Evolutionary conservation across 2,888 invertebrate genomes (phyloP).

Genomic region (Latrodectus hesperus): DNA sequence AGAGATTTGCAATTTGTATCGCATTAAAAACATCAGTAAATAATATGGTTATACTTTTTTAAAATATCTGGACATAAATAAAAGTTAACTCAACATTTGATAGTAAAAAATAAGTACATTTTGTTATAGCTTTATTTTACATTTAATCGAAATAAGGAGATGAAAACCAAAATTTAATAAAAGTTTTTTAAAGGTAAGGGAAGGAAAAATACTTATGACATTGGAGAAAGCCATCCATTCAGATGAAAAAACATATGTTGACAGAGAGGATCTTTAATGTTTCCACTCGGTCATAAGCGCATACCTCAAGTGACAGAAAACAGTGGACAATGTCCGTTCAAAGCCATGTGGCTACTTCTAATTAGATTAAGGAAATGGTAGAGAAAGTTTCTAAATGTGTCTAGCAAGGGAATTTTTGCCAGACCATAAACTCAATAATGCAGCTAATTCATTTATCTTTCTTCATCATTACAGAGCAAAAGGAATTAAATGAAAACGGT

Average conservation of each 20-base stretch:
- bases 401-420: neutral
- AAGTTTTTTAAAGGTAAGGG: no score
- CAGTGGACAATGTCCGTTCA: conserved; percentile 35
- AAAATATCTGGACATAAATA: no score
- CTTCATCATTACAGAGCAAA: neutral
- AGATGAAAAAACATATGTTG: neutral
- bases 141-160: no score
- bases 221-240: neutral
- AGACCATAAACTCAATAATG: conserved; percentile 20
- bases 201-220: no score
- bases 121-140: no score
- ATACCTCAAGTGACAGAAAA: neutral
- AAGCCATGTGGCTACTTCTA: conserved; percentile 56
- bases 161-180: no score
- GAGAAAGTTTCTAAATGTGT: conserved; percentile 39
- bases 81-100: no score
- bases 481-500: no score
- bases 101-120: no score
- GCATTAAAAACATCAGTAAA: no score
- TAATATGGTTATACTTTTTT: no score
- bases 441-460: neutral
- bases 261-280: neutral
- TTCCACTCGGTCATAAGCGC: neutral
- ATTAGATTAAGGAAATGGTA: conserved; percentile 44
- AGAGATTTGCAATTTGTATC: no score